phyloP scores from a whole-genome alignment of 2,797 vertebrate genomes.

The Epinephelus malabaricus region DNA sequence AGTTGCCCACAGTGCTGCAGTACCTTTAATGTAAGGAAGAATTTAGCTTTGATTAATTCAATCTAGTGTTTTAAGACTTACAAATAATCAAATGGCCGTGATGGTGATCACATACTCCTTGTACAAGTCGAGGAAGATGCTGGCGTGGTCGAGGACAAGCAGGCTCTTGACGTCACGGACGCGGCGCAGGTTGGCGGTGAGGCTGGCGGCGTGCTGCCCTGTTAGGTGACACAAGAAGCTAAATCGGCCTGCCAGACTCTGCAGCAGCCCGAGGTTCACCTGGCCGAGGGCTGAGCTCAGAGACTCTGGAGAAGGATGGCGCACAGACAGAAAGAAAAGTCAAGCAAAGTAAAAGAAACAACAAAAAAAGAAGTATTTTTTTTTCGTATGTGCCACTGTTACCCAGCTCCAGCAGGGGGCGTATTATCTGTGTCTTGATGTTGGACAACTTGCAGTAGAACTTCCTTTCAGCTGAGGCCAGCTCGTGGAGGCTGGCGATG shows the following conservation, averaged over 20 bases:
- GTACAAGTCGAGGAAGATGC: conserved; percentile 93
- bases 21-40: conserved; percentile 83
- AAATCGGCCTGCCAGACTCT: conserved; percentile 90
- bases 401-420: conserved; percentile 95
- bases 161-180: conserved; percentile 88
- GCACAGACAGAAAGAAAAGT: not conserved
- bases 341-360: not conserved
- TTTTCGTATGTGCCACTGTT: conserved; percentile 45
- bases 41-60: not conserved
- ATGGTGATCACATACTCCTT: conserved; percentile 84
- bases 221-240: conserved; percentile 93
- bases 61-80: not conserved
- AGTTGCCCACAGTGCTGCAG: conserved; percentile 89
- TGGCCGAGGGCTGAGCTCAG: conserved; percentile 85
- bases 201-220: conserved; percentile 93
- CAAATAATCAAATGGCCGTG: not conserved
- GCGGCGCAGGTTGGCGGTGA: conserved; percentile 91
- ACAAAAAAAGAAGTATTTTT: too few relatives aligned
- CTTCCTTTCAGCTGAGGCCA: conserved; percentile 93
- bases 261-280: conserved; percentile 87
- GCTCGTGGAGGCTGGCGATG: conserved; percentile 94
- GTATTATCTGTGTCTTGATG: conserved; percentile 91
- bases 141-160: conserved; percentile 91
- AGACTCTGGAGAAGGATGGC: conserved; percentile 83
- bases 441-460: conserved; percentile 93